A percentile compares a stretch with the other conserved stretches of the same genome.
phyloP scores from a whole-genome alignment of 2,797 vertebrate species.

The Rhynchonycteris naso region DNA sequence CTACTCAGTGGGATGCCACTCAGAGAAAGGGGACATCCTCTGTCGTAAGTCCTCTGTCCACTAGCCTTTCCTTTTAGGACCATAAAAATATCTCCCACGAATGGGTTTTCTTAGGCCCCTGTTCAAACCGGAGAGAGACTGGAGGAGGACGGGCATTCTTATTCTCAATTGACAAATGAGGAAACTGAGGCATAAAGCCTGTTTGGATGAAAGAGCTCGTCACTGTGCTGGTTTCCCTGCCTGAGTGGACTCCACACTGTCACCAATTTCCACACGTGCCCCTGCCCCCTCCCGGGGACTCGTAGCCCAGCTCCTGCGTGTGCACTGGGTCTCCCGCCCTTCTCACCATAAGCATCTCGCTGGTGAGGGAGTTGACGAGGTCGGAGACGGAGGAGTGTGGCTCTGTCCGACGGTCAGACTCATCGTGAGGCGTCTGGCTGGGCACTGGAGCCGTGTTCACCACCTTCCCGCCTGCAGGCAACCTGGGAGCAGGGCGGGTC shows the following conservation, averaged over 20 bases:
- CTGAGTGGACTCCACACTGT: background rate
- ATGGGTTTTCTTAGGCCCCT: background rate
- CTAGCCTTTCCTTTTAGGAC: background rate
- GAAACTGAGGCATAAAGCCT: slow-evolving; percentile 30
- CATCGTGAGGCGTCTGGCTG: slow-evolving; percentile 93
- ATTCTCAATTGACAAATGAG: background rate
- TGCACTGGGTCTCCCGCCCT: background rate
- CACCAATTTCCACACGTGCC: rapidly evolving
- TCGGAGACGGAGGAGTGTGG: slow-evolving; percentile 94
- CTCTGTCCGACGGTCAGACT: slow-evolving; percentile 89
- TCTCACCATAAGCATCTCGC: slow-evolving; percentile 98
- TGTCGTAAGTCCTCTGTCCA: background rate
- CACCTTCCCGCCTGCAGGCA: slow-evolving; percentile 92
- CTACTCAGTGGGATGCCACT: background rate
- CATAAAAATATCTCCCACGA: too few relatives aligned
- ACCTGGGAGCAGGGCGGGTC: slow-evolving; percentile 83
- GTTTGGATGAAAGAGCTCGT: background rate
- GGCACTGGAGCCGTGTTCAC: slow-evolving; percentile 90
- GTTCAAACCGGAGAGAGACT: background rate
- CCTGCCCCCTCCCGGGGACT: rapidly evolving
- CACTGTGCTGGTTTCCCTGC: background rate
- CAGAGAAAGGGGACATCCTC: background rate
- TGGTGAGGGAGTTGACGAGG: slow-evolving; percentile 97
- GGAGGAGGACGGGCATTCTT: background rate
- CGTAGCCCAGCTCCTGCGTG: background rate